These are phyloP conservation scores for Himalopsyche phryganea DNA, from an alignment of 1,140 invertebrate genomes.

Conservation along the genomic window DNA sequence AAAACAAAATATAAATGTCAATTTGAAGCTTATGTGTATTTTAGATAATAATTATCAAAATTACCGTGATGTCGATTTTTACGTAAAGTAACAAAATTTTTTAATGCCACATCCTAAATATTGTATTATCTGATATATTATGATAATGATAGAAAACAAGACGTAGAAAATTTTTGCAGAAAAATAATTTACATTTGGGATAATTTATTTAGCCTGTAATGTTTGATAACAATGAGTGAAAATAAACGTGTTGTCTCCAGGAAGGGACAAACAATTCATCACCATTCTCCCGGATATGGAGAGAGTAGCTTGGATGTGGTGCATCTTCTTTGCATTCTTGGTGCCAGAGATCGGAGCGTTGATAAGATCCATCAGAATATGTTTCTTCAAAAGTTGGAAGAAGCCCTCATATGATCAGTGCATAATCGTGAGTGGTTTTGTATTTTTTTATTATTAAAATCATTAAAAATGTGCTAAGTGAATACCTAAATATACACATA, in stretches of 20 bases:
- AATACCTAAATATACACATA: background rate
- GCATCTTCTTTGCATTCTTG: conserved; percentile 79
- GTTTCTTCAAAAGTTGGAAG: conserved; percentile 84
- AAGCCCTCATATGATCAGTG: conserved; percentile 62
- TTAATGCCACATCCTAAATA: too few relatives aligned
- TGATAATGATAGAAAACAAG: too few relatives aligned
- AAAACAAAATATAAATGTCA: too few relatives aligned
- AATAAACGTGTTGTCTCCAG: conserved; percentile 46
- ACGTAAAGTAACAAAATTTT: too few relatives aligned
- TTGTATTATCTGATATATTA: too few relatives aligned
- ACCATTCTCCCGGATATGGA: conserved; percentile 76
- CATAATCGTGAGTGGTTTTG: conserved; percentile 47
- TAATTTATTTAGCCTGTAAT: too few relatives aligned
- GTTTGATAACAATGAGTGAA: too few relatives aligned
- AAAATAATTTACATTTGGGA: too few relatives aligned
- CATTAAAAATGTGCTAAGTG: background rate
- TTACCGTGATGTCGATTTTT: too few relatives aligned
- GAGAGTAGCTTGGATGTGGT: conserved; percentile 90
- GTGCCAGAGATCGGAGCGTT: conserved; percentile 84
- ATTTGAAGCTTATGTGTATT: too few relatives aligned
- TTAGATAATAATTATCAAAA: too few relatives aligned
- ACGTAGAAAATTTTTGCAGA: too few relatives aligned
- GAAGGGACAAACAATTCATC: conserved; percentile 77
- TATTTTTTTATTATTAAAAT: background rate
- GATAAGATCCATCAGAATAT: conserved; percentile 80